Evolutionary conservation across 2,888 invertebrate genomes (phyloP).

Genomic region (Cheilosia variabilis): DNA sequence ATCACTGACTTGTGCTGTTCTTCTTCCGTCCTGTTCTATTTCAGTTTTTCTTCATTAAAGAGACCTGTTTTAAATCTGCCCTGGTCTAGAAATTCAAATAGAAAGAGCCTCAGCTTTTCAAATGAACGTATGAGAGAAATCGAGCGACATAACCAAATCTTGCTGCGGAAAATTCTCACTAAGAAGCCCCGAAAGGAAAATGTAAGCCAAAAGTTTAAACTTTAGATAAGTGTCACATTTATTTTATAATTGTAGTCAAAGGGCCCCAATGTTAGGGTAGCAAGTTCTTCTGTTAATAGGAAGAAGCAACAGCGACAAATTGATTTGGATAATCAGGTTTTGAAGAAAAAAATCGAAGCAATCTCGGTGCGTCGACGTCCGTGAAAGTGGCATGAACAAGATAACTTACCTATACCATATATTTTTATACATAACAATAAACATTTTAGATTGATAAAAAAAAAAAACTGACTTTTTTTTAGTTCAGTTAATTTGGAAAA

Average conservation of each 20-base stretch:
- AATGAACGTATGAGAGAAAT: constrained; percentile 87
- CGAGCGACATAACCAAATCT: constrained; percentile 86
- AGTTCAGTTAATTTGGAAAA: too few relatives aligned
- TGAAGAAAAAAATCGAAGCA: constrained; percentile 82
- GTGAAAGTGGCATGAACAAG: not conserved
- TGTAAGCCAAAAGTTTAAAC: not conserved
- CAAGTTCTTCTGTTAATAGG: constrained; percentile 84
- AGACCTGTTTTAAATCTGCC: too few relatives aligned
- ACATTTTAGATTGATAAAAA: not conserved
- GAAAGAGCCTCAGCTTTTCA: constrained; percentile 83
- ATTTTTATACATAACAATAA: constrained; percentile 45
- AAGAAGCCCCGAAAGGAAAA: constrained; percentile 79
- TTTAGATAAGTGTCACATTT: not conserved
- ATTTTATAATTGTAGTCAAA: constrained; percentile 6
- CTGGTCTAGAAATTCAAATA: constrained; percentile 33
- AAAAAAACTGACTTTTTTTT: not conserved
- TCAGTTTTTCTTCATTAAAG: too few relatives aligned
- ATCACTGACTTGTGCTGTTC: too few relatives aligned
- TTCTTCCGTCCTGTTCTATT: too few relatives aligned
- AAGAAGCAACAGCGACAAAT: constrained; percentile 85
- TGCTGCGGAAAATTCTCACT: constrained; percentile 85
- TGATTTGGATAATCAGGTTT: constrained; percentile 86
- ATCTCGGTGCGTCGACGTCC: constrained; percentile 75
- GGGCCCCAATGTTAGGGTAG: constrained; percentile 19
- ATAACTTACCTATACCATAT: constrained; percentile 5